Evolutionary conservation across 2,113 vertebrate genomes (phyloP).

Genomic region (Aix galericulata): DNA sequence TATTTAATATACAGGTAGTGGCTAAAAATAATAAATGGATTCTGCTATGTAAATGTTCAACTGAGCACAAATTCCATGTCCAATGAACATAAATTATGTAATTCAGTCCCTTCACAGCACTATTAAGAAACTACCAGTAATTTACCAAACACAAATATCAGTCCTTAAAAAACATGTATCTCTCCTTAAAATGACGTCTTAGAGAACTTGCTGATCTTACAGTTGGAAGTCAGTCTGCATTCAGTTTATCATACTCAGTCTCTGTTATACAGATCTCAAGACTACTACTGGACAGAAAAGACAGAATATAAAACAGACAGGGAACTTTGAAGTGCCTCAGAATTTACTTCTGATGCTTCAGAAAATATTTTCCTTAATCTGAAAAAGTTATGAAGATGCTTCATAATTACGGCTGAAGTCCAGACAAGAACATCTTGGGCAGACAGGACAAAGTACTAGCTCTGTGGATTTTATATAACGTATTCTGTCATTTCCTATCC

Average conservation of each 20-base stretch:
- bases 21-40: background rate
- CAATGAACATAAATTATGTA: background rate
- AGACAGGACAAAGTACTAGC: background rate
- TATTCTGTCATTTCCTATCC: background rate
- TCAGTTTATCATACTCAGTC: background rate
- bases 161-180: background rate
- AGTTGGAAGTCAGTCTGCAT: background rate
- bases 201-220: background rate
- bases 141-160: background rate
- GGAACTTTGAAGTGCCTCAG: background rate
- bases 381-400: background rate
- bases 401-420: background rate
- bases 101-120: background rate
- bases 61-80: background rate
- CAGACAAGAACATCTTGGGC: background rate
- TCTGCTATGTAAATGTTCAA: background rate
- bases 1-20: background rate
- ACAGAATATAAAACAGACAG: background rate
- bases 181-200: background rate
- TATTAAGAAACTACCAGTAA: background rate
- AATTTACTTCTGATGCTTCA: background rate
- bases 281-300: background rate
- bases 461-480: background rate
- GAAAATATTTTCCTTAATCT: background rate
- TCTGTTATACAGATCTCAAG: background rate